These are phyloP conservation scores for Shinisaurus crocodilurus DNA, from an alignment of 2,113 vertebrate species.

Conservation along the genomic window DNA sequence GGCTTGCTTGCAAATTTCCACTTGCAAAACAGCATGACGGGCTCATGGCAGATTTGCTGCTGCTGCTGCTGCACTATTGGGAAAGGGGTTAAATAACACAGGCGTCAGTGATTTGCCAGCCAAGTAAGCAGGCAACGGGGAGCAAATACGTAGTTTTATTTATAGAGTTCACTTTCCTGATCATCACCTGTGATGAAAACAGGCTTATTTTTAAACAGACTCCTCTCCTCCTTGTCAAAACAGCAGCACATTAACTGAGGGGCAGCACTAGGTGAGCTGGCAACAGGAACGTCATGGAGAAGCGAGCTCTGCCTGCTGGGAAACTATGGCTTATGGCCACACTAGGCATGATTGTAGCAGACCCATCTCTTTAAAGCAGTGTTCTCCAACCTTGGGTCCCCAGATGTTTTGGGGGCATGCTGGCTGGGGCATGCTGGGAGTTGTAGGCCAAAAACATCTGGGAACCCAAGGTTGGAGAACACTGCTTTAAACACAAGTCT, in stretches of 20 bases:
- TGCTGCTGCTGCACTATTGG: no score
- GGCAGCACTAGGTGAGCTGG: background rate
- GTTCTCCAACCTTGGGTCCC: no score
- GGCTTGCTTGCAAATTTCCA: background rate
- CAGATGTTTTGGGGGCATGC: no score
- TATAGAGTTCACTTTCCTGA: slow-evolving; percentile 35
- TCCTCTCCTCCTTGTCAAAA: slow-evolving; percentile 34
- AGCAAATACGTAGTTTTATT: slow-evolving; percentile 21
- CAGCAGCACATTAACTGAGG: slow-evolving; percentile 7
- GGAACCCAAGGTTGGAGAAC: no score
- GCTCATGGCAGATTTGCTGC: background rate
- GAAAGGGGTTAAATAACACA: background rate
- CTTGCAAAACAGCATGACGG: background rate
- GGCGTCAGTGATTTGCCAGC: background rate
- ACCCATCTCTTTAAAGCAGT: background rate
- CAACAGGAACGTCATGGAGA: background rate
- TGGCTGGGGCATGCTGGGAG: no score
- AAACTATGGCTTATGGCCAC: no score
- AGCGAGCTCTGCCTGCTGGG: background rate
- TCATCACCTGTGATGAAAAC: slow-evolving; percentile 40
- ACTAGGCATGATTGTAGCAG: background rate
- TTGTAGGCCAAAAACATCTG: no score
- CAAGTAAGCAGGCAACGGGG: background rate
- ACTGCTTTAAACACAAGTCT: background rate
- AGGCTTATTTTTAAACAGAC: slow-evolving; percentile 35